phyloP scores from a whole-genome alignment of 2,113 vertebrate genomes.

The Tupaia chinensis region DNA sequence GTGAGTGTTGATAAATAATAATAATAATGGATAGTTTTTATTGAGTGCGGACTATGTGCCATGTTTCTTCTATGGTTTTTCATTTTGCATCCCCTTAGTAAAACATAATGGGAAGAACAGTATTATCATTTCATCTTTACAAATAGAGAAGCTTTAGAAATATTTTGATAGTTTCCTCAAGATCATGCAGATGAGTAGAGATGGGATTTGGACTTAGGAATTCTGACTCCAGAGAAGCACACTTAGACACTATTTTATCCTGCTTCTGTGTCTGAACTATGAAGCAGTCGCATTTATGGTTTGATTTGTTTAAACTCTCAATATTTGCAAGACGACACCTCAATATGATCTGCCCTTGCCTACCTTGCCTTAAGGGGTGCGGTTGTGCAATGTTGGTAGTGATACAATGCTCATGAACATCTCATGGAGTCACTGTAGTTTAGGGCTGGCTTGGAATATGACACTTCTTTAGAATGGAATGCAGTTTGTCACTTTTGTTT shows the following conservation, averaged over 20 bases:
- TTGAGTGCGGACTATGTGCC: neutral
- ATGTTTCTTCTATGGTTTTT: neutral
- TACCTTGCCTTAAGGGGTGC: neutral
- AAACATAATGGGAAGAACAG: neutral
- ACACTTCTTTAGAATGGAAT: neutral
- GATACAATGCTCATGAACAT: neutral
- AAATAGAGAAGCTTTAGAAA: neutral
- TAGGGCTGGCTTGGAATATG: neutral
- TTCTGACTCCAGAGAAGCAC: neutral
- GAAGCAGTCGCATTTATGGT: neutral
- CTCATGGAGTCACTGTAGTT: neutral
- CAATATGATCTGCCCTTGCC: neutral
- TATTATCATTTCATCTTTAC: neutral
- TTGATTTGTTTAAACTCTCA: neutral
- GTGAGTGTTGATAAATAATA: neutral
- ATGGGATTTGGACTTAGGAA: neutral
- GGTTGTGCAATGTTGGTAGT: neutral
- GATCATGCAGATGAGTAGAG: neutral
- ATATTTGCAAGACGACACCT: too few relatives aligned
- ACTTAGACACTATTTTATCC: neutral
- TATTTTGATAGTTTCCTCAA: neutral
- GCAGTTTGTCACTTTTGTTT: neutral
- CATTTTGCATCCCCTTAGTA: neutral
- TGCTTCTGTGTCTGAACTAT: neutral
- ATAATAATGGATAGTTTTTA: neutral